Percentiles rank a stretch among this genome's conserved stretches.
These are phyloP conservation scores for Sphyrna mokarran DNA, from an alignment of 2,113 vertebrate species.

Conservation along the genomic window DNA sequence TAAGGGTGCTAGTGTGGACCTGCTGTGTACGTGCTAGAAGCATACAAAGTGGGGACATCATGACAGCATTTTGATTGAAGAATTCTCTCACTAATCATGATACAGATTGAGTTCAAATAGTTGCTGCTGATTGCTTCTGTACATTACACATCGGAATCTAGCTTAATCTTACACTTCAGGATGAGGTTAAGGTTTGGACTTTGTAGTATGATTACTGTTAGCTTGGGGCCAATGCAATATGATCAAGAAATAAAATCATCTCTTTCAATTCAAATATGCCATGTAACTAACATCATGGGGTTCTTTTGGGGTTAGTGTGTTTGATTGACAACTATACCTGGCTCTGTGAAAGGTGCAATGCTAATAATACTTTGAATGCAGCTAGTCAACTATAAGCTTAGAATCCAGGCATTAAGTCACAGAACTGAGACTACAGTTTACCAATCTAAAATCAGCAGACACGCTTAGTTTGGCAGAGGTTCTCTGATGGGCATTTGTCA, in stretches of 20 bases:
- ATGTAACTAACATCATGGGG: not conserved
- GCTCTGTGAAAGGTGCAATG: not conserved
- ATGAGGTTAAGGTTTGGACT: not conserved
- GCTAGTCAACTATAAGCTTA: not conserved
- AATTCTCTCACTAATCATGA: not conserved
- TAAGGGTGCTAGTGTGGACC: not conserved
- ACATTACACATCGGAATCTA: not conserved
- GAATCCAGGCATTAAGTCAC: not conserved
- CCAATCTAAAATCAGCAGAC: not conserved
- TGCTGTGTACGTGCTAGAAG: not conserved
- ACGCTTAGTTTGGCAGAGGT: not conserved
- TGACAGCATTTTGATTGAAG: not conserved
- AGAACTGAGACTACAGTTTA: not conserved
- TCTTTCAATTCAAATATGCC: not conserved
- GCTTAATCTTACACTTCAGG: not conserved
- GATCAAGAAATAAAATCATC: not conserved
- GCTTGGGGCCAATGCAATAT: not conserved
- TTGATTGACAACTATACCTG: not conserved
- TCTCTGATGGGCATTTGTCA: not conserved
- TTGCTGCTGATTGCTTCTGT: not conserved
- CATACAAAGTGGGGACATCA: not conserved
- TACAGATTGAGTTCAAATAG: not conserved
- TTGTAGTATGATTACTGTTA: not conserved
- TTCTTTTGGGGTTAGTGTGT: not conserved
- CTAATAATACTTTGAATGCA: not conserved